These are phyloP conservation scores for Masticophis lateralis DNA, from an alignment of 2,797 vertebrate species.

Conservation along the genomic window DNA sequence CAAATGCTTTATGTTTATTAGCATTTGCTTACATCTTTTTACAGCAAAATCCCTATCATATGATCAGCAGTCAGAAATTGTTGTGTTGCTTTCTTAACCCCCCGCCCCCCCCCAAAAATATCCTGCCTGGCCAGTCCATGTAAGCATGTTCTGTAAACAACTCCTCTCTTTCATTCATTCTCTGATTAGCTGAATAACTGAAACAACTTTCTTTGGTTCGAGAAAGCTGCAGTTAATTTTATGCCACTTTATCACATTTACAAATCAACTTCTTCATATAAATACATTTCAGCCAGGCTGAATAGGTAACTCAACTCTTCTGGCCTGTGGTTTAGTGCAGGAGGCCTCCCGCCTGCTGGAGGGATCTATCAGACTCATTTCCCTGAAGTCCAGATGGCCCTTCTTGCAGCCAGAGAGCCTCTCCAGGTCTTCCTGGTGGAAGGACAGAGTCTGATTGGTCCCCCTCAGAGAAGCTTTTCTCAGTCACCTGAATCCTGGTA, in stretches of 20 bases:
- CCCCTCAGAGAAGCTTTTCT: neutral
- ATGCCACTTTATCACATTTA: conserved; percentile 16
- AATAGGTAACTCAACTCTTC: neutral
- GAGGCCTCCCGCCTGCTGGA: neutral
- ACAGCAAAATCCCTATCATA: neutral
- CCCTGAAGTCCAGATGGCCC: neutral
- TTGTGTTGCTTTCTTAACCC: neutral
- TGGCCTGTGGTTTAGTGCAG: neutral
- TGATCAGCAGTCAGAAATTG: neutral
- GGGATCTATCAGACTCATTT: neutral
- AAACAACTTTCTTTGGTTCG: neutral
- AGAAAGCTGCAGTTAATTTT: conserved; percentile 12
- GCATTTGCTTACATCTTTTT: neutral
- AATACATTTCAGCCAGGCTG: conserved; percentile 7
- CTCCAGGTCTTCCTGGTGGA: neutral
- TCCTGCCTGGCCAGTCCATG: neutral
- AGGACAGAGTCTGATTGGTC: neutral
- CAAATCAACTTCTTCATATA: conserved; percentile 7
- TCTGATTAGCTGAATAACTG: conserved; percentile 1
- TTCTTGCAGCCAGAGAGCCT: neutral
- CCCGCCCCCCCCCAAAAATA: too few relatives aligned
- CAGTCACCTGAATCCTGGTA: neutral
- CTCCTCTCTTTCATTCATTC: neutral
- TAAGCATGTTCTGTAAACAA: neutral
- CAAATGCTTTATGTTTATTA: neutral